Conservation (phyloP, 2,797 vertebrate species). For the Spatula versicolor region DNA sequence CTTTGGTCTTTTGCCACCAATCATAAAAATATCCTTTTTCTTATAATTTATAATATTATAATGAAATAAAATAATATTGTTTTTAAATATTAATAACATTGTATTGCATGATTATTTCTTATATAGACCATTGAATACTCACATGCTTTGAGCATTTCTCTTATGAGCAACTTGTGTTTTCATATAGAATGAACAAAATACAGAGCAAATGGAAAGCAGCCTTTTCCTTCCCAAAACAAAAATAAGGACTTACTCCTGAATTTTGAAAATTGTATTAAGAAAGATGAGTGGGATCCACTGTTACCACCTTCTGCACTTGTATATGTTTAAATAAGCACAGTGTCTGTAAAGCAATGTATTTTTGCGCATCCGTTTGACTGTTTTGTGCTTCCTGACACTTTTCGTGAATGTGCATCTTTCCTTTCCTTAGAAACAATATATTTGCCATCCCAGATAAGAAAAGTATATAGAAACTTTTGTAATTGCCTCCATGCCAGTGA, state of each 20-base stretch:
- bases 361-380: neutral
- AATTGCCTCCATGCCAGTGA: neutral
- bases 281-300: neutral
- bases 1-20: neutral
- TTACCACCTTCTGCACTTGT: neutral
- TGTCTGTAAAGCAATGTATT: neutral
- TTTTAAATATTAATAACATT: neutral
- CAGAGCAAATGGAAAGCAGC: neutral
- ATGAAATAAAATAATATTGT: neutral
- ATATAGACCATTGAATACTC: neutral
- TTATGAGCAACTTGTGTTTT: neutral
- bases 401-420: neutral
- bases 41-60: neutral
- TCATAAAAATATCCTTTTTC: neutral
- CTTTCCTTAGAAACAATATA: neutral
- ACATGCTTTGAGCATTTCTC: neutral
- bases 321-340: neutral
- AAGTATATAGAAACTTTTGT: neutral
- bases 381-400: neutral
- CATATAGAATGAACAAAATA: neutral
- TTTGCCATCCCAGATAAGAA: neutral
- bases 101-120: neutral
- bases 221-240: neutral
- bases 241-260: neutral
- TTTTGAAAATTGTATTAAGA: neutral